These are phyloP conservation scores for Percopsis omiscomaycus DNA, from an alignment of 2,797 vertebrate genomes.

Conservation along the genomic window DNA sequence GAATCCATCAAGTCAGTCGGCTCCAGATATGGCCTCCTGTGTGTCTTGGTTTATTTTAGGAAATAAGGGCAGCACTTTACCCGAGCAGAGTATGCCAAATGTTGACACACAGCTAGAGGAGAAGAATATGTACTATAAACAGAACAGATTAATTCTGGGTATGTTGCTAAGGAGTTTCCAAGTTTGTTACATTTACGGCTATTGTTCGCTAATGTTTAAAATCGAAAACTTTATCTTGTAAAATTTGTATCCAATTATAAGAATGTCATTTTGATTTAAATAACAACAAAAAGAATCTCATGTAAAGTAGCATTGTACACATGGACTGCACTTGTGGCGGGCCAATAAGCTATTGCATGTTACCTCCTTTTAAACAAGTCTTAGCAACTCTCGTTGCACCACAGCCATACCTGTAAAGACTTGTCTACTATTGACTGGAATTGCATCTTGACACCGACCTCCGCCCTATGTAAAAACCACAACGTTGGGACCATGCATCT, in stretches of 20 bases:
- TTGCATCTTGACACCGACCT: too few relatives aligned
- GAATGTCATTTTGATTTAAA: neutral
- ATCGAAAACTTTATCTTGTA: too few relatives aligned
- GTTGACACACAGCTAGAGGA: constrained; percentile 51
- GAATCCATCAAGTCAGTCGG: constrained; percentile 19
- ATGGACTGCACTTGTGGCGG: neutral
- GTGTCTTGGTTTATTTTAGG: constrained; percentile 69
- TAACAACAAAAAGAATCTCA: neutral
- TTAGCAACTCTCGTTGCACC: too few relatives aligned
- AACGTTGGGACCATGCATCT: too few relatives aligned
- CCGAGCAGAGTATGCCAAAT: constrained; percentile 47
- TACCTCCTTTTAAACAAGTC: too few relatives aligned
- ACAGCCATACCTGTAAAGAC: too few relatives aligned
- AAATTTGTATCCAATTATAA: neutral
- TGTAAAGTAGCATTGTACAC: neutral
- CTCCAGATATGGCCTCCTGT: constrained; percentile 52
- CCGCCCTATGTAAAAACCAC: too few relatives aligned
- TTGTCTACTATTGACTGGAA: too few relatives aligned
- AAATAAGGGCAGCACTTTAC: constrained; percentile 67
- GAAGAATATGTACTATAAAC: constrained; percentile 15
- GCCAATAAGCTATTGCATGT: too few relatives aligned
- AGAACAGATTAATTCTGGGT: too few relatives aligned
- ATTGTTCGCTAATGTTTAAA: too few relatives aligned
- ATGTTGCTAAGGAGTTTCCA: neutral
- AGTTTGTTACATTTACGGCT: neutral